A percentile compares a stretch with the other conserved stretches of the same genome.
These are phyloP conservation scores for Drosophila guanche DNA, from an alignment of 1,140 invertebrate species.

Conservation along the genomic window DNA sequence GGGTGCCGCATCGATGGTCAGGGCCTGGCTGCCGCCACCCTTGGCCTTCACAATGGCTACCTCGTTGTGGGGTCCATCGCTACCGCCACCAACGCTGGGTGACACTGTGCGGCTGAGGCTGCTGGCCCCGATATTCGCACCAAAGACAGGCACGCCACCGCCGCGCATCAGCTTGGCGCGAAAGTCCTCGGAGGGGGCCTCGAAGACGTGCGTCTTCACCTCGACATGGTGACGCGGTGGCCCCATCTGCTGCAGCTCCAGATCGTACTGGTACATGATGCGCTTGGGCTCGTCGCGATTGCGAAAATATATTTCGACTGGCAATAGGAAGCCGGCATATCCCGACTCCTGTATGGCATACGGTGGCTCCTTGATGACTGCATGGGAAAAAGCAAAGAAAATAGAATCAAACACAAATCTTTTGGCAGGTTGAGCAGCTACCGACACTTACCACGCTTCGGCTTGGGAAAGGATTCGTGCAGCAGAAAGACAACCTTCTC, in stretches of 20 bases:
- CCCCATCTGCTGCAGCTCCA: conserved; percentile 90
- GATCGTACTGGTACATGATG: conserved; percentile 93
- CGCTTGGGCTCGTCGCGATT: conserved; percentile 96
- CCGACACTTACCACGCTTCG: conserved; percentile 89
- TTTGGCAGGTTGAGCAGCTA: neutral
- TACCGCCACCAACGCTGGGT: conserved; percentile 41
- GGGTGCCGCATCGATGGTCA: conserved; percentile 74
- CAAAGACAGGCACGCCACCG: conserved; percentile 87
- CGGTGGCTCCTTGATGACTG: conserved; percentile 95
- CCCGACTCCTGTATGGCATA: conserved; percentile 95
- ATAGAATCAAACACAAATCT: neutral
- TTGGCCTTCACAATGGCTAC: conserved; percentile 87
- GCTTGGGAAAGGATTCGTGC: conserved; percentile 96
- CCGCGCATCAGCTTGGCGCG: conserved; percentile 93
- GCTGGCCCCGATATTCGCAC: conserved; percentile 42
- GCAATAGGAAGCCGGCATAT: conserved; percentile 96
- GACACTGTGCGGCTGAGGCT: conserved; percentile 53
- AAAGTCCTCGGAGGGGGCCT: conserved; percentile 95
- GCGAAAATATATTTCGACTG: conserved; percentile 95
- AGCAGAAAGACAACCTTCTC: conserved; percentile 97
- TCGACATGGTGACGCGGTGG: conserved; percentile 90
- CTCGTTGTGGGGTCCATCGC: conserved; percentile 34
- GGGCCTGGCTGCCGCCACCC: conserved; percentile 79
- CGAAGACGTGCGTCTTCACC: conserved; percentile 84
- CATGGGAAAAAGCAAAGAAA: conserved; percentile 66